These are phyloP conservation scores for Bombus confusus DNA, from an alignment of 1,140 invertebrate genomes.

Conservation along the genomic window DNA sequence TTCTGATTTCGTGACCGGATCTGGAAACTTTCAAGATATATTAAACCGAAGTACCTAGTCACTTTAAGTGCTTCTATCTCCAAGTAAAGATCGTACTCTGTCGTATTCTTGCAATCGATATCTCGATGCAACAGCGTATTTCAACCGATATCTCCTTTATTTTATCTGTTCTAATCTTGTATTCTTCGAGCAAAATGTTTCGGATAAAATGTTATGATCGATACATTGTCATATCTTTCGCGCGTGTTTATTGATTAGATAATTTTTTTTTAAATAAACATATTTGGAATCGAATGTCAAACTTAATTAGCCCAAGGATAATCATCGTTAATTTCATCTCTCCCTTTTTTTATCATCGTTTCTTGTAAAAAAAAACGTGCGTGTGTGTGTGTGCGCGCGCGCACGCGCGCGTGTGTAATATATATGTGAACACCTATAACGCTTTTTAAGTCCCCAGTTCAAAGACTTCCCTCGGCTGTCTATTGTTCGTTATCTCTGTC, in stretches of 20 bases:
- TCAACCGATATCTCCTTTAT: background rate
- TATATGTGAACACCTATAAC: conserved; percentile 14
- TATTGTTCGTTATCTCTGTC: conserved; percentile 53
- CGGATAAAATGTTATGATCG: background rate
- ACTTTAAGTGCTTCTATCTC: conserved; percentile 19
- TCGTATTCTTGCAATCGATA: conserved; percentile 12
- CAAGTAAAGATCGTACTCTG: background rate
- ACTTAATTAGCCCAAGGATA: conserved; percentile 17
- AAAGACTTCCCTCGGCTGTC: conserved; percentile 30
- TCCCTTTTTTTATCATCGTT: background rate
- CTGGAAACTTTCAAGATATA: conserved; percentile 5
- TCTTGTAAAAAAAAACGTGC: conserved; percentile 6
- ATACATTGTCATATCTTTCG: background rate
- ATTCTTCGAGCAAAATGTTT: background rate
- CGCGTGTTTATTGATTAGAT: background rate
- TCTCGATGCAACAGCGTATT: conserved; percentile 1
- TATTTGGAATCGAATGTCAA: background rate
- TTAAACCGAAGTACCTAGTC: background rate
- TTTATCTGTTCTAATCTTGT: background rate
- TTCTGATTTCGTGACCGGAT: conserved; percentile 19
- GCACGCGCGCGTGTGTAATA: background rate
- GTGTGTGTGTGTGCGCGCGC: background rate
- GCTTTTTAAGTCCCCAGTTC: conserved; percentile 19
- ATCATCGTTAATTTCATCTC: background rate
- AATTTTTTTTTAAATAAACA: background rate